Percentiles rank a stretch among this genome's conserved stretches.
Evolutionary conservation across 2,888 invertebrate genomes (phyloP).

Genomic region (Crematogaster levior): DNA sequence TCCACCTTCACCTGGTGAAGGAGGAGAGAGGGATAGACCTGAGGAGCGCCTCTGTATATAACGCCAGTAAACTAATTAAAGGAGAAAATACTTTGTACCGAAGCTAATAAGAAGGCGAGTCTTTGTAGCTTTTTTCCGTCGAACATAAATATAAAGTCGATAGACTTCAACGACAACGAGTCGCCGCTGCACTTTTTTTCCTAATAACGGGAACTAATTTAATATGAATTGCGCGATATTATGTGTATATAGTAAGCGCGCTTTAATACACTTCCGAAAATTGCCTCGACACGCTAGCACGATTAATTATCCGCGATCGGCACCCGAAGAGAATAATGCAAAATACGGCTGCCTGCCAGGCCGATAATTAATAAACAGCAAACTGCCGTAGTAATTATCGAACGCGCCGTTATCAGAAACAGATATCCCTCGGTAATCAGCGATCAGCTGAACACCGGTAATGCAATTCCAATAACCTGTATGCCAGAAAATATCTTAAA

Average conservation of each 20-base stretch:
- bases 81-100: conserved; percentile 48
- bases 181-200: not conserved
- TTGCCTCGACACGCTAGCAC: conserved; percentile 35
- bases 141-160: conserved; percentile 43
- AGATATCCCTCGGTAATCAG: conserved; percentile 69
- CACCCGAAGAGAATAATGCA: conserved; percentile 52
- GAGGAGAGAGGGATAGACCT: not conserved
- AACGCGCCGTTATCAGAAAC: conserved; percentile 65
- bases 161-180: conserved; percentile 26
- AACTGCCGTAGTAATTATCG: conserved; percentile 69
- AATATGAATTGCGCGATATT: conserved; percentile 24
- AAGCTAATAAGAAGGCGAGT: conserved; percentile 35
- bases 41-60: conserved; percentile 22
- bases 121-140: not conserved
- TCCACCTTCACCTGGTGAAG: not conserved
- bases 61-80: conserved; percentile 54
- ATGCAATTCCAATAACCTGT: conserved; percentile 73
- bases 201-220: conserved; percentile 23
- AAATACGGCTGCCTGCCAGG: conserved; percentile 45
- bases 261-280: conserved; percentile 53
- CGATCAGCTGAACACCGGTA: conserved; percentile 64
- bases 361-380: conserved; percentile 69
- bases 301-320: conserved; percentile 53
- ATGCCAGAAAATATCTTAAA: conserved; percentile 66
- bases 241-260: conserved; percentile 1